These are phyloP conservation scores for Coranthus polyacanthus DNA, from an alignment of 2,797 vertebrate genomes.

Conservation along the genomic window DNA sequence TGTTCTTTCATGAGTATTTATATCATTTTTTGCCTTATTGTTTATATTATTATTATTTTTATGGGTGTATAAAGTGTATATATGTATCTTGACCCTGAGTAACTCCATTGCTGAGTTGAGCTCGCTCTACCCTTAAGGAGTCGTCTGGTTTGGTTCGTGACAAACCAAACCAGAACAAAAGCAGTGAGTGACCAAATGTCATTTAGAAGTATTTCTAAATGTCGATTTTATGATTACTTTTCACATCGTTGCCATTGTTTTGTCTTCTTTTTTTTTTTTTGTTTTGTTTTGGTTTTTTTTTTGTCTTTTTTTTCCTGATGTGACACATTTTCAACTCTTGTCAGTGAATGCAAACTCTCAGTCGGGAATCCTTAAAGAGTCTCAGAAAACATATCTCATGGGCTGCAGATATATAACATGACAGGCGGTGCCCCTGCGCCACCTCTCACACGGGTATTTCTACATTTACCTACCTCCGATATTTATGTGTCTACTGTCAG, in stretches of 20 bases:
- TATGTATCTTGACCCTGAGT: slow-evolving; percentile 79
- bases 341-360: slow-evolving; percentile 69
- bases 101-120: slow-evolving; percentile 80
- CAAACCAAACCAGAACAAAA: slow-evolving; percentile 79
- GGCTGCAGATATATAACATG: slow-evolving; percentile 65
- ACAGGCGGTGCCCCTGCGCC: slow-evolving; percentile 50
- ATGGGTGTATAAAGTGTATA: slow-evolving; percentile 79
- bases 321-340: slow-evolving; percentile 60
- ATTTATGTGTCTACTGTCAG: slow-evolving; percentile 75
- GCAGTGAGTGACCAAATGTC: slow-evolving; percentile 86
- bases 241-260: slow-evolving; percentile 58
- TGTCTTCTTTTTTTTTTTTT: slow-evolving; percentile 33
- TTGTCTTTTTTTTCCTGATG: slow-evolving; percentile 32
- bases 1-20: slow-evolving; percentile 83
- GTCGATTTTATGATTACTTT: slow-evolving; percentile 60
- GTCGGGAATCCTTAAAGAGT: slow-evolving; percentile 57
- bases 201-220: slow-evolving; percentile 79
- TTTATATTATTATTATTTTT: slow-evolving; percentile 71
- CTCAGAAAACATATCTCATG: slow-evolving; percentile 73
- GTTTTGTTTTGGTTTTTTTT: slow-evolving; percentile 32
- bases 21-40: slow-evolving; percentile 78
- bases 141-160: slow-evolving; percentile 73
- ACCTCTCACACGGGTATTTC: slow-evolving; percentile 82
- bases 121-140: slow-evolving; percentile 74
- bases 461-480: slow-evolving; percentile 83